Evolutionary conservation across 2,797 vertebrate species (phyloP).

Genomic region (Enteromius argenteus): DNA sequence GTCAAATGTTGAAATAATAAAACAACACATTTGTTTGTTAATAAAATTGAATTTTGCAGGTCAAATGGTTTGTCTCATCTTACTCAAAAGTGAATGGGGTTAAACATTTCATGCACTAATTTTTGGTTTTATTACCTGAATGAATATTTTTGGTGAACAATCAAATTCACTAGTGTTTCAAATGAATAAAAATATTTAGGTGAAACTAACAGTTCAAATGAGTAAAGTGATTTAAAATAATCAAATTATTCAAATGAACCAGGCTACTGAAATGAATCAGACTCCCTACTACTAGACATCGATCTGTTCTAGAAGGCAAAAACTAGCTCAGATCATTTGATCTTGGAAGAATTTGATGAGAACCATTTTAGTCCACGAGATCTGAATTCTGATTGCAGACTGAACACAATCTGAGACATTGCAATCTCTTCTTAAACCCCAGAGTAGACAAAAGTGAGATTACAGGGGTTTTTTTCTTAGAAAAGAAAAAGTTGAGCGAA

Average conservation of each 20-base stretch:
- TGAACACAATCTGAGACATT: neutral
- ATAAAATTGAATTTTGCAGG: neutral
- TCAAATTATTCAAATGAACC: neutral
- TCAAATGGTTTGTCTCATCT: neutral
- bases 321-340: neutral
- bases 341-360: neutral
- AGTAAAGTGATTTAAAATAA: neutral
- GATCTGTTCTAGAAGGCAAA: neutral
- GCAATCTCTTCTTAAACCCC: neutral
- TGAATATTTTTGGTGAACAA: neutral
- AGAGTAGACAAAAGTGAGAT: neutral
- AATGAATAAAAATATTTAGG: neutral
- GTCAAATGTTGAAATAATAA: neutral
- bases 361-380: neutral
- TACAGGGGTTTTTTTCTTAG: neutral
- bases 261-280: neutral
- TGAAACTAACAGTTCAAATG: neutral
- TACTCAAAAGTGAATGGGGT: neutral
- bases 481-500: neutral
- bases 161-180: neutral
- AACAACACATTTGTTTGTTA: neutral
- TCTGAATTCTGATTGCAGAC: neutral
- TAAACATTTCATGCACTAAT: neutral
- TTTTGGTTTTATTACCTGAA: neutral
- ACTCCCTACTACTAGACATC: neutral